phyloP scores from a whole-genome alignment of 1,140 invertebrate species.

The Parapsyche elsis region DNA sequence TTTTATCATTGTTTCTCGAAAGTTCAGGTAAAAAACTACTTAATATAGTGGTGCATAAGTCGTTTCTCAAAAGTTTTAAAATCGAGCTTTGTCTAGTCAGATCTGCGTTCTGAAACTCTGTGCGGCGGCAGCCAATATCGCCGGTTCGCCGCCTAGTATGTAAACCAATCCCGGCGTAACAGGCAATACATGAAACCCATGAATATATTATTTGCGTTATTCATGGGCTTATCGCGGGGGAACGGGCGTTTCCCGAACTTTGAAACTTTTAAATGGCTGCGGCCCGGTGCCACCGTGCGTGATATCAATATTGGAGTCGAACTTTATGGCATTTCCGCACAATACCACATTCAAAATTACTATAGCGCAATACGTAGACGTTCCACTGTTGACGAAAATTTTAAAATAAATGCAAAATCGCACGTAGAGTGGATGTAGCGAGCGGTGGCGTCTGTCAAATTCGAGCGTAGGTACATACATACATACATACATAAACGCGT shows the following conservation, averaged over 20 bases:
- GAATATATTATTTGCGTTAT: slow-evolving; percentile 55
- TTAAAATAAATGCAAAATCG: too few relatives aligned
- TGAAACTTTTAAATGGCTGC: slow-evolving; percentile 54
- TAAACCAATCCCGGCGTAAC: slow-evolving; percentile 48
- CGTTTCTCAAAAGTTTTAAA: too few relatives aligned
- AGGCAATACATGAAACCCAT: slow-evolving; percentile 46
- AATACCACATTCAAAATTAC: background rate
- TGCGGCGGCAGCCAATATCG: slow-evolving; percentile 35
- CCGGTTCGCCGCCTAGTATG: slow-evolving; percentile 27
- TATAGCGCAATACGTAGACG: too few relatives aligned
- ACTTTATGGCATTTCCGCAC: slow-evolving; percentile 37
- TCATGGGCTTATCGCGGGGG: slow-evolving; percentile 46
- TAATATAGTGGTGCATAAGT: too few relatives aligned
- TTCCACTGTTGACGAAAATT: too few relatives aligned
- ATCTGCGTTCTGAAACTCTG: too few relatives aligned
- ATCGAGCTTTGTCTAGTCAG: too few relatives aligned
- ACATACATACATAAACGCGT: too few relatives aligned
- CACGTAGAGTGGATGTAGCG: too few relatives aligned
- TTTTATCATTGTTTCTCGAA: too few relatives aligned
- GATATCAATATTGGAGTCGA: slow-evolving; percentile 50
- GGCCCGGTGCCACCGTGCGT: slow-evolving; percentile 49
- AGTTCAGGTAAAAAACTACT: too few relatives aligned
- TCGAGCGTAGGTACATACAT: too few relatives aligned
- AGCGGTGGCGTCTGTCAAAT: background rate
- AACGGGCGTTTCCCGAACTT: slow-evolving; percentile 25